phyloP scores from a whole-genome alignment of 1,140 invertebrate species.

The Mylabris phalerata region DNA sequence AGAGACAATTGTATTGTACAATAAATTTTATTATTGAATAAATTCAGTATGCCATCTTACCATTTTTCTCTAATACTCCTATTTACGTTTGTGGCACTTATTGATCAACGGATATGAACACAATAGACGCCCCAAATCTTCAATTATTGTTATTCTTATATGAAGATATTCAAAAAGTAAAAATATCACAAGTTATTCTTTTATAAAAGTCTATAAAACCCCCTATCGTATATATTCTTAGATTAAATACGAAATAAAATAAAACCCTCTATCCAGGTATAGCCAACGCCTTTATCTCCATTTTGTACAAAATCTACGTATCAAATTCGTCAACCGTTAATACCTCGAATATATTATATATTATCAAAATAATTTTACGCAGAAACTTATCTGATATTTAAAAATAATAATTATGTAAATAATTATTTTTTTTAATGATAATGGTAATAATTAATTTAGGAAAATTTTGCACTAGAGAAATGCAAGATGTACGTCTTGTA shows the following conservation, averaged over 20 bases:
- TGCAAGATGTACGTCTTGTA: constrained; percentile 20
- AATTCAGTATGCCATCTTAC: constrained; percentile 12
- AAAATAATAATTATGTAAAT: constrained; percentile 7
- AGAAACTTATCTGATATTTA: constrained; percentile 13
- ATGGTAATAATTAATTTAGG: constrained; percentile 5
- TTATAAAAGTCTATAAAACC: too few relatives aligned
- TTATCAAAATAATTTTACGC: constrained; percentile 5
- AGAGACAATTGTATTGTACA: constrained; percentile 6
- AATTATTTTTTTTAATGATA: background rate
- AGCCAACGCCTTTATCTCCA: constrained; percentile 26
- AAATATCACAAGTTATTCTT: too few relatives aligned
- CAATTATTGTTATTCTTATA: too few relatives aligned
- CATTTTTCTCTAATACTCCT: constrained; percentile 4
- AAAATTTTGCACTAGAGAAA: constrained; percentile 15
- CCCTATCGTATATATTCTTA: too few relatives aligned
- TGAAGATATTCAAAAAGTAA: too few relatives aligned
- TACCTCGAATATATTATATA: background rate
- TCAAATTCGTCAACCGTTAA: background rate
- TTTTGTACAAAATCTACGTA: constrained; percentile 9
- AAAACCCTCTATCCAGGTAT: background rate
- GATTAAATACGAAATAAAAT: too few relatives aligned
- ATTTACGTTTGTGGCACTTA: too few relatives aligned
- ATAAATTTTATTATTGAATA: constrained; percentile 14
- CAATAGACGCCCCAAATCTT: too few relatives aligned
- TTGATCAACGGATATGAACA: too few relatives aligned